Percentiles rank a stretch among this genome's conserved stretches.
Evolutionary conservation across 2,113 vertebrate genomes (phyloP).

Genomic region (Prietella phreatophila): DNA sequence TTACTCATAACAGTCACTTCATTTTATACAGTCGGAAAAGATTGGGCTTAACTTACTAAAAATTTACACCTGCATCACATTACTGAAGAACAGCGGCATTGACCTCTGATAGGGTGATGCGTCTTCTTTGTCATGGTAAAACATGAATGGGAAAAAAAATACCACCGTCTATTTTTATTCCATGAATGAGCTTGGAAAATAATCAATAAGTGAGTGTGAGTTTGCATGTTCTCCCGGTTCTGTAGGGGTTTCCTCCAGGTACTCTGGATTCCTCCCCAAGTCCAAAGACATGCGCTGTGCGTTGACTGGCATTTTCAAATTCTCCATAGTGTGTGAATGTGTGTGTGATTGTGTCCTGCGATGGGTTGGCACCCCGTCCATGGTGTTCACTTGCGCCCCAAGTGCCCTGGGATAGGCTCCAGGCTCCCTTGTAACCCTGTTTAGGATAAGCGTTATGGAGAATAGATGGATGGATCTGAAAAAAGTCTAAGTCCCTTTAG

Average conservation of each 20-base stretch:
- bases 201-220: background rate
- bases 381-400: too few relatives aligned
- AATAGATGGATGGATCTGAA: background rate
- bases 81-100: background rate
- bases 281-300: too few relatives aligned
- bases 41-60: background rate
- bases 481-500: background rate
- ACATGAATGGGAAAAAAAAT: background rate
- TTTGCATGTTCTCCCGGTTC: too few relatives aligned
- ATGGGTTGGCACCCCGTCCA: too few relatives aligned
- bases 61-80: background rate
- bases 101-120: background rate
- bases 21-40: background rate
- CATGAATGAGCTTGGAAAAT: background rate
- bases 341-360: too few relatives aligned
- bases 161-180: background rate
- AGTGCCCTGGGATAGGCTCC: too few relatives aligned
- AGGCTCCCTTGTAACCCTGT: too few relatives aligned
- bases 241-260: too few relatives aligned
- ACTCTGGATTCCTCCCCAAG: too few relatives aligned
- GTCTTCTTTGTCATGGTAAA: background rate
- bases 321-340: too few relatives aligned
- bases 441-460: too few relatives aligned
- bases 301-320: too few relatives aligned
- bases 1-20: background rate